Conservation (phyloP, 2,797 vertebrate species). For the Anabas testudineus region DNA sequence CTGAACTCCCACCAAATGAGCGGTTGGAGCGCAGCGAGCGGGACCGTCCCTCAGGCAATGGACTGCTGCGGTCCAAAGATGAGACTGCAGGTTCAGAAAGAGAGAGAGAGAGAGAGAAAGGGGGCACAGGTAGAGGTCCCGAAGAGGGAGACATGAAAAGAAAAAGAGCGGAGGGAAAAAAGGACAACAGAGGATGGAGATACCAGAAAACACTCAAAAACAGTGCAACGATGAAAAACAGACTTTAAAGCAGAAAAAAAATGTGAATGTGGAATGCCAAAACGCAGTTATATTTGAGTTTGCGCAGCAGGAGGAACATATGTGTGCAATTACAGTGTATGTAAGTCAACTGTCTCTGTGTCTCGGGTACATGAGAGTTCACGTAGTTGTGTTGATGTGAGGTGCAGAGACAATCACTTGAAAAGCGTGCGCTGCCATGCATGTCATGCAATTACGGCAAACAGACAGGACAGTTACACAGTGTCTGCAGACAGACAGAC, state of each 20-base stretch:
- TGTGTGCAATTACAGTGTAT: slow-evolving; percentile 9
- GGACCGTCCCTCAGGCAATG: slow-evolving; percentile 90
- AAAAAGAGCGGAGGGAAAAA: slow-evolving; percentile 13
- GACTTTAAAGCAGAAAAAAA: slow-evolving; percentile 65
- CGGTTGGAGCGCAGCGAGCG: slow-evolving; percentile 88
- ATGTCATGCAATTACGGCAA: slow-evolving; percentile 66
- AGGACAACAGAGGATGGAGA: slow-evolving; percentile 53
- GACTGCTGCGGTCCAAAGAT: slow-evolving; percentile 93
- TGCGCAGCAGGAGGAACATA: slow-evolving; percentile 28
- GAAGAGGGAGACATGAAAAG: slow-evolving; percentile 15
- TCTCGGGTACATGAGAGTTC: slow-evolving; percentile 24
- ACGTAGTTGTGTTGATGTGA: slow-evolving; percentile 50
- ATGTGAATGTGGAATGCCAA: slow-evolving; percentile 59
- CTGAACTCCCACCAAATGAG: slow-evolving; percentile 84
- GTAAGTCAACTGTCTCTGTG: slow-evolving; percentile 7
- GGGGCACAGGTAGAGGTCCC: slow-evolving; percentile 38
- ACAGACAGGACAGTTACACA: slow-evolving; percentile 70
- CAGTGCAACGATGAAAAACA: slow-evolving; percentile 53
- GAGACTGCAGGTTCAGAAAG: slow-evolving; percentile 83
- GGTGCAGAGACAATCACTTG: slow-evolving; percentile 58
- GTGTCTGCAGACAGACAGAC: slow-evolving; percentile 83
- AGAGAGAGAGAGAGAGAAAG: slow-evolving; percentile 53
- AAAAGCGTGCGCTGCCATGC: slow-evolving; percentile 66
- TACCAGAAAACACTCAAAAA: slow-evolving; percentile 67
- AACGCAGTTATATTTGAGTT: slow-evolving; percentile 30